Evolutionary conservation across 2,888 invertebrate genomes (phyloP).

Genomic region (Eupithecia tripunctaria): DNA sequence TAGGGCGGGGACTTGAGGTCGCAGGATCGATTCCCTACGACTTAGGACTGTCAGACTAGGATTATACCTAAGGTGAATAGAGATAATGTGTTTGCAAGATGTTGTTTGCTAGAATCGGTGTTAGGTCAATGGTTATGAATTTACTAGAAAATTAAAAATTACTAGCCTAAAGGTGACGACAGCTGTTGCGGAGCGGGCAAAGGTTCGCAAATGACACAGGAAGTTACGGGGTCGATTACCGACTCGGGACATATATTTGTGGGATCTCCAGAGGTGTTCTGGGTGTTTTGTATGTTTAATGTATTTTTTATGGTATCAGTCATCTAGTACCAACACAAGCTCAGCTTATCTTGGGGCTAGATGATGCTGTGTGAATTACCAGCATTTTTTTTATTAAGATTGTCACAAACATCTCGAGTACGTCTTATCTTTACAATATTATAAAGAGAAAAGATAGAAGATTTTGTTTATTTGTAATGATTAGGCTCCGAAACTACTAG

Average conservation of each 20-base stretch:
- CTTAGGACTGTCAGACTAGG: neutral
- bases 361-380: no score
- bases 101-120: neutral
- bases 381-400: no score
- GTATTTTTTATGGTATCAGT: no score
- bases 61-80: neutral
- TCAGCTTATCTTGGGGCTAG: no score
- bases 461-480: no score
- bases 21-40: constrained; percentile 16
- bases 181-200: neutral
- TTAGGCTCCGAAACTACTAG: no score
- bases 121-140: neutral
- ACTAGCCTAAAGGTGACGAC: neutral
- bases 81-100: neutral
- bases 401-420: no score
- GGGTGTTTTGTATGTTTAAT: no score
- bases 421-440: no score
- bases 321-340: no score
- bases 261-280: neutral
- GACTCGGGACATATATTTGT: neutral
- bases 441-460: no score
- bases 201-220: neutral
- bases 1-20: constrained; percentile 11
- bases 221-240: neutral
- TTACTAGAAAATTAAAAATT: no score